Conservation (phyloP, 2,888 invertebrate species). For the Rhamnusium bicolor region DNA sequence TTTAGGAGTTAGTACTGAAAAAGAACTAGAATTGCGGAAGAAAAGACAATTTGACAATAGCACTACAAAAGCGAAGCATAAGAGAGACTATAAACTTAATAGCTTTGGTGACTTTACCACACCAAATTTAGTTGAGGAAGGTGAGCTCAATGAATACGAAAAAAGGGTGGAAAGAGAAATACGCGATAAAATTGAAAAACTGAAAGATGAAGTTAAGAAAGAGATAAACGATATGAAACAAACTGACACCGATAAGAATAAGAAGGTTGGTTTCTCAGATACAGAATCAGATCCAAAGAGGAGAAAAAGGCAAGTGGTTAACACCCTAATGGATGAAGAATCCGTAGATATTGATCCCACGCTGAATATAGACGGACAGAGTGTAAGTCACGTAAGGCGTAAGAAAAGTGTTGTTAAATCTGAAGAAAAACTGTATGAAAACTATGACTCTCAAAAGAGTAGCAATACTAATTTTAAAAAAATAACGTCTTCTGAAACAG, state of each 20-base stretch:
- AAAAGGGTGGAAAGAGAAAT: constrained; percentile 58
- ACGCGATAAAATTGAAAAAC: constrained; percentile 56
- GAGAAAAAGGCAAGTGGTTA: constrained; percentile 58
- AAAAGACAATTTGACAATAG: constrained; percentile 8
- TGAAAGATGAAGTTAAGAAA: constrained; percentile 61
- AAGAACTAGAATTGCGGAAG: constrained; percentile 1
- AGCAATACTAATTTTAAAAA: background rate
- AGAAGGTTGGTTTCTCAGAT: background rate
- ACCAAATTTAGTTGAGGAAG: background rate
- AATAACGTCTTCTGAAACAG: background rate
- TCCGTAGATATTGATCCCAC: constrained; percentile 62
- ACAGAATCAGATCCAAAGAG: constrained; percentile 42
- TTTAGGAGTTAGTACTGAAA: constrained; percentile 35
- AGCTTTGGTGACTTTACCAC: background rate
- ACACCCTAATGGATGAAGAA: constrained; percentile 63
- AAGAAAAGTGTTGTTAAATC: constrained; percentile 52
- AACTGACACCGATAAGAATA: background rate
- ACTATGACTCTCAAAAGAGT: constrained; percentile 1
- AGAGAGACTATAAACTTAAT: background rate
- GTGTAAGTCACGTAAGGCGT: constrained; percentile 58
- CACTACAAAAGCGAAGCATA: background rate
- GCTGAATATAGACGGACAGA: constrained; percentile 51
- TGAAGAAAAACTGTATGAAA: background rate
- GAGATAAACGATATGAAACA: constrained; percentile 56
- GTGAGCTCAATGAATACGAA: constrained; percentile 47